phyloP scores from a whole-genome alignment of 2,888 invertebrate species.

The Eristalis arbustorum region DNA sequence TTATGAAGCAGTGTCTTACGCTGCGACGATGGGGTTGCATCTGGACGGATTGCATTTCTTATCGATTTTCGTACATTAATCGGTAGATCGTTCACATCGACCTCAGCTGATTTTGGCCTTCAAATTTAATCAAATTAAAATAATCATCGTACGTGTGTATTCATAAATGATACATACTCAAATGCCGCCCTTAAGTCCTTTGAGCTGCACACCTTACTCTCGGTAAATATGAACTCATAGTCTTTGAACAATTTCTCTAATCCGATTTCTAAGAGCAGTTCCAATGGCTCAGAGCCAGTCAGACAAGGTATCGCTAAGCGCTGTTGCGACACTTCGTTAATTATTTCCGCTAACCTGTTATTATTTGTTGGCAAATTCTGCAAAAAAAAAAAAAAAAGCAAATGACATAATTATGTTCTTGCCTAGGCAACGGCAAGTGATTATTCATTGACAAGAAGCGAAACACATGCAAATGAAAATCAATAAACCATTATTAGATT shows the following conservation, averaged over 20 bases:
- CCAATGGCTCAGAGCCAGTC: slow-evolving; percentile 78
- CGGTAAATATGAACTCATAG: slow-evolving; percentile 78
- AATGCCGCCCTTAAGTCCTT: slow-evolving; percentile 73
- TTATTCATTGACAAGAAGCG: slow-evolving; percentile 7
- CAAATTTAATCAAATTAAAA: neutral
- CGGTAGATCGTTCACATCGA: slow-evolving; percentile 18
- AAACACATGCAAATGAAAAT: slow-evolving; percentile 22
- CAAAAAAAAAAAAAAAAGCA: neutral
- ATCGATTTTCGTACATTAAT: slow-evolving; percentile 78
- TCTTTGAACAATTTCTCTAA: slow-evolving; percentile 79
- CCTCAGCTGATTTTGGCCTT: slow-evolving; percentile 29
- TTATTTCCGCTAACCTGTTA: slow-evolving; percentile 79
- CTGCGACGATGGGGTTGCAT: slow-evolving; percentile 66
- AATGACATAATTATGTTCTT: neutral
- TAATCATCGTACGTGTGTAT: neutral
- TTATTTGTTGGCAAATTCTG: slow-evolving; percentile 79
- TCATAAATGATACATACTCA: slow-evolving; percentile 21
- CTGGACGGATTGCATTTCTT: slow-evolving; percentile 75
- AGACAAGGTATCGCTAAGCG: slow-evolving; percentile 79
- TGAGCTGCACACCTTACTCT: slow-evolving; percentile 78
- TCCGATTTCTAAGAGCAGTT: slow-evolving; percentile 79
- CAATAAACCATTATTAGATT: slow-evolving; percentile 60
- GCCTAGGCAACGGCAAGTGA: neutral
- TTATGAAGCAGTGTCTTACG: slow-evolving; percentile 77
- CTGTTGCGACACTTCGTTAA: slow-evolving; percentile 78